phyloP scores from a whole-genome alignment of 2,797 vertebrate species.

The Arnoldichthys spilopterus region DNA sequence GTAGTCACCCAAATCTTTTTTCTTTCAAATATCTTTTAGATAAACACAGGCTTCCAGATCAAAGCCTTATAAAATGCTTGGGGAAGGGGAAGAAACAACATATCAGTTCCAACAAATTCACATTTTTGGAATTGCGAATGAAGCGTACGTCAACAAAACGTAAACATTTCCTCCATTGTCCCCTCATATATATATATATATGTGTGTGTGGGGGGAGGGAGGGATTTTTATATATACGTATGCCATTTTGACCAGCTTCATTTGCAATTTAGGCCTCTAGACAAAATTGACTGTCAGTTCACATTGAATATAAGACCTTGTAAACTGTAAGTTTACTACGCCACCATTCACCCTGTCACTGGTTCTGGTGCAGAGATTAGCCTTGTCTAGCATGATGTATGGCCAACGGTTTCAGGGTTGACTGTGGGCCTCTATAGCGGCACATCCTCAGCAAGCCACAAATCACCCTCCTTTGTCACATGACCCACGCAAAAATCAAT shows the following conservation, averaged over 20 bases:
- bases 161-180: no score
- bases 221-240: neutral
- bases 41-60: no score
- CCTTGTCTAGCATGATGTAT: slow-evolving; percentile 44
- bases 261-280: neutral
- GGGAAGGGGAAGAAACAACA: no score
- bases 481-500: slow-evolving; percentile 38
- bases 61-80: no score
- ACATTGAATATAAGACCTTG: neutral
- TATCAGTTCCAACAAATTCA: no score
- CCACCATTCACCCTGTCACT: neutral
- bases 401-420: slow-evolving; percentile 24
- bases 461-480: slow-evolving; percentile 36
- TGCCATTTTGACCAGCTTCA: neutral
- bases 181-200: no score
- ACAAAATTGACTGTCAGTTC: neutral
- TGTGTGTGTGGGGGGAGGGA: no score
- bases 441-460: slow-evolving; percentile 20
- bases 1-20: no score
- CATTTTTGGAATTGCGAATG: no score
- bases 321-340: neutral
- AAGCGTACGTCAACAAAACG: no score
- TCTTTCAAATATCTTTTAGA: no score
- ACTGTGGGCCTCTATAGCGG: neutral
- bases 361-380: neutral